Evolutionary conservation across 2,113 vertebrate species (phyloP), one percentile per base, ranked within the genome.

Genomic region (Calidris pygmaea): DNA sequence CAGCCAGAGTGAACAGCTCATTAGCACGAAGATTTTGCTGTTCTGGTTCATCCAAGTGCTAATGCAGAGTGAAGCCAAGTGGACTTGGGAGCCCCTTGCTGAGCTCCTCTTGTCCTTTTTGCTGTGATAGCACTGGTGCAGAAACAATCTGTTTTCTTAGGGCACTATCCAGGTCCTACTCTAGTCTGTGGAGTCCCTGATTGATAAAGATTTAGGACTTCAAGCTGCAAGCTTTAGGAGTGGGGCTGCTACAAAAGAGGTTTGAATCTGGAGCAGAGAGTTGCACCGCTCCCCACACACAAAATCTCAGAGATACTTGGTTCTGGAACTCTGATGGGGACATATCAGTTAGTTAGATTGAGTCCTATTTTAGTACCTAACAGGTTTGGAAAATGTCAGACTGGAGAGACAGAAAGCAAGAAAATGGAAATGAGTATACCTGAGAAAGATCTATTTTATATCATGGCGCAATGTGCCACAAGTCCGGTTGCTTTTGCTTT

Each of bases 401-500:
- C 22, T 8, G 45, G 74, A 71, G 37, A 65, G 30, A 22, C 6
- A 55, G 32, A 65, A 71, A 52, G 5, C 11, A 75, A 59, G 50
- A 29, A 65, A 34, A 59, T 34, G 37, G 22, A 53, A 85, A 65
- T 48, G 0, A 43, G 6, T 19, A 26, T 29, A 47, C 5, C 41
- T 48, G 78, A 75, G 67, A 24, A 37, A 19, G 32, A 53, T 65
- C 24, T 65, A 9, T 63, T 80, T 66, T 27, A 23, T 45, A 21
- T 35, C 34, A 6, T 1, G 15, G 34, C 30, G 18, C 10, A 13
- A 67, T 58, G 65, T 0, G 0, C 19, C 30, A 19, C 43, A 58
- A 52, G 34, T 37, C 41, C 39, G 20, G 9, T 35, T 73, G 26
- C 27, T 72, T 39, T 45, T 66, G 21, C n/a, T 72, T 32, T 53